These are phyloP conservation scores for Tethea ocularis DNA, from an alignment of 2,888 invertebrate species.

Conservation along the genomic window DNA sequence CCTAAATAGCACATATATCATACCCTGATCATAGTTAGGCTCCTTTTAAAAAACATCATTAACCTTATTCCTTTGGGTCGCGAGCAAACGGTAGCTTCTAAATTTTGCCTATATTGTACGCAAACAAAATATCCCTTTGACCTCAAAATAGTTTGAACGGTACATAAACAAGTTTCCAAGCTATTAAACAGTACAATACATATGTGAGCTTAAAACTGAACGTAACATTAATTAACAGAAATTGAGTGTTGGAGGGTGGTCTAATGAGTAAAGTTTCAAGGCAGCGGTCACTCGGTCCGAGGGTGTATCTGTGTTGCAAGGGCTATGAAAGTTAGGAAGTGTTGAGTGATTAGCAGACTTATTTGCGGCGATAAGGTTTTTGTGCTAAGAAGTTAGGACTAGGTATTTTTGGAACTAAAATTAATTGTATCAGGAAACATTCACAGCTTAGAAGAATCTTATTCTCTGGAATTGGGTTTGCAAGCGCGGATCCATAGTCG, in stretches of 20 bases:
- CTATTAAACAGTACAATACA: not conserved
- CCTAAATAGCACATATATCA: too few relatives aligned
- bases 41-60: too few relatives aligned
- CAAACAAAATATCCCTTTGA: not conserved
- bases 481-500: too few relatives aligned
- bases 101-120: not conserved
- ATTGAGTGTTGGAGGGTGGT: constrained; percentile 34
- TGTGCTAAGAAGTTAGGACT: too few relatives aligned
- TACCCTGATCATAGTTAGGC: too few relatives aligned
- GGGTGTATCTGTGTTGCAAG: constrained; percentile 4
- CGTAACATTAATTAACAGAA: constrained; percentile 39
- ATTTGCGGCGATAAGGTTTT: too few relatives aligned
- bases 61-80: too few relatives aligned
- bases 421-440: too few relatives aligned
- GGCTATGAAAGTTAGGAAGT: not conserved
- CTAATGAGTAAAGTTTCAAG: constrained; percentile 54
- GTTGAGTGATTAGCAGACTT: not conserved
- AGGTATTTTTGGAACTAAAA: too few relatives aligned
- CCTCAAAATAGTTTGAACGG: not conserved
- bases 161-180: constrained; percentile 7
- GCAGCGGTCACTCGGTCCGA: constrained; percentile 33
- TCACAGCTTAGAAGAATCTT: too few relatives aligned
- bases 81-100: not conserved
- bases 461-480: too few relatives aligned
- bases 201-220: constrained; percentile 4